phyloP scores from a whole-genome alignment of 2,888 invertebrate genomes.

The Leucophenga maculata region DNA sequence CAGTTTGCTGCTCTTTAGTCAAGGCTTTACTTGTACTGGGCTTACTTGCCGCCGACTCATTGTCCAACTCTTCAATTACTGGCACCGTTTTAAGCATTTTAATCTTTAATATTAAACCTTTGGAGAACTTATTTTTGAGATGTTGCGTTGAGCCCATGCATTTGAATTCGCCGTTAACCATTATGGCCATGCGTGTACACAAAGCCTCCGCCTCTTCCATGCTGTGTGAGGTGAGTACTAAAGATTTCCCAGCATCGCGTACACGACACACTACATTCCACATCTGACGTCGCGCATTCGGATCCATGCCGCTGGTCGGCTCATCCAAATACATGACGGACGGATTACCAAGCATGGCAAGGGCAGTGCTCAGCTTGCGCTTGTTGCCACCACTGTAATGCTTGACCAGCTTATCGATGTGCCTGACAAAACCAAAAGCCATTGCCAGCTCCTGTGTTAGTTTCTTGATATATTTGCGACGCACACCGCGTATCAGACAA shows the following conservation, averaged over 20 bases:
- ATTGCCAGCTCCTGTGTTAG: conserved; percentile 61
- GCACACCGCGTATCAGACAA: conserved; percentile 76
- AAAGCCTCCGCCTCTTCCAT: conserved; percentile 88
- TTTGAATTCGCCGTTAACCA: conserved; percentile 83
- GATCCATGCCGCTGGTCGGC: conserved; percentile 74
- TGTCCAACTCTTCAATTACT: background rate
- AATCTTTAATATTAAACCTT: conserved; percentile 69
- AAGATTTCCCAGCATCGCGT: conserved; percentile 79
- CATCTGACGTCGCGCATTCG: conserved; percentile 76
- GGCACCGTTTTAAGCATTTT: conserved; percentile 34
- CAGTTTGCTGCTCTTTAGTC: background rate
- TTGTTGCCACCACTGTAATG: conserved; percentile 81
- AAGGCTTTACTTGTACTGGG: background rate
- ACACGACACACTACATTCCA: conserved; percentile 82
- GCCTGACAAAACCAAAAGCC: conserved; percentile 75
- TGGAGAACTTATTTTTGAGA: conserved; percentile 79
- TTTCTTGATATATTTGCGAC: conserved; percentile 60
- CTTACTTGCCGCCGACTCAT: background rate
- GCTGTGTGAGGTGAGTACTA: conserved; percentile 86
- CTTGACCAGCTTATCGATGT: conserved; percentile 75
- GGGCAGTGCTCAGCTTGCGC: conserved; percentile 79
- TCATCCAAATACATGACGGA: conserved; percentile 79
- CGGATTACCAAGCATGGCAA: conserved; percentile 79
- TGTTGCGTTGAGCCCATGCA: conserved; percentile 82
- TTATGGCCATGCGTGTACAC: conserved; percentile 84